These are phyloP conservation scores for Hoplias malabaricus DNA, from an alignment of 2,113 vertebrate species.

Conservation along the genomic window DNA sequence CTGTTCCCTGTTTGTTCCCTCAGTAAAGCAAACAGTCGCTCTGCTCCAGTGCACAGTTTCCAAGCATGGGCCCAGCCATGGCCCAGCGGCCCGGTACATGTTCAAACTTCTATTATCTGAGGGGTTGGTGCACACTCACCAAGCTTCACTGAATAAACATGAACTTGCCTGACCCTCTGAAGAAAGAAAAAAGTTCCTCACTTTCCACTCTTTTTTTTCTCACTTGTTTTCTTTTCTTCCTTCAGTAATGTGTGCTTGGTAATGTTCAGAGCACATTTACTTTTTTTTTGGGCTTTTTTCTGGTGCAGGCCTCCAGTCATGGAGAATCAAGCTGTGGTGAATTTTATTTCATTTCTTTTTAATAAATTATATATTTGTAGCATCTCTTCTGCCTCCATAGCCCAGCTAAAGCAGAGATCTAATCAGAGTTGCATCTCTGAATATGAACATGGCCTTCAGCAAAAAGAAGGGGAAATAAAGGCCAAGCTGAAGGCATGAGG, in stretches of 20 bases:
- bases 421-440: conserved; percentile 60
- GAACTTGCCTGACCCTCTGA: conserved; percentile 51
- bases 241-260: conserved; percentile 19
- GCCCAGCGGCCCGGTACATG: conserved; percentile 15
- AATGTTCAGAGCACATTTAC: conserved; percentile 42
- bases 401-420: conserved; percentile 55
- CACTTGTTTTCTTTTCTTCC: conserved; percentile 36
- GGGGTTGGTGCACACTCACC: conserved; percentile 42
- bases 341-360: conserved; percentile 46
- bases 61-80: conserved; percentile 12
- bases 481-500: background rate
- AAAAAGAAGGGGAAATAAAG: conserved; percentile 24
- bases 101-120: conserved; percentile 44
- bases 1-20: conserved; percentile 24
- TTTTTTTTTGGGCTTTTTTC: conserved; percentile 38
- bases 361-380: conserved; percentile 42
- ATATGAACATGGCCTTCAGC: conserved; percentile 56
- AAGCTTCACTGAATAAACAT: conserved; percentile 63
- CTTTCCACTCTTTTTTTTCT: conserved; percentile 23
- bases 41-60: conserved; percentile 21
- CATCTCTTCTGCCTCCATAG: conserved; percentile 48
- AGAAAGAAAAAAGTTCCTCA: conserved; percentile 32
- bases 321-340: conserved; percentile 46
- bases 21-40: conserved; percentile 8
- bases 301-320: conserved; percentile 49